Base-by-base conservation (phyloP, 2,113 vertebrate genomes). In the Heterotilapia buettikoferi region DNA sequence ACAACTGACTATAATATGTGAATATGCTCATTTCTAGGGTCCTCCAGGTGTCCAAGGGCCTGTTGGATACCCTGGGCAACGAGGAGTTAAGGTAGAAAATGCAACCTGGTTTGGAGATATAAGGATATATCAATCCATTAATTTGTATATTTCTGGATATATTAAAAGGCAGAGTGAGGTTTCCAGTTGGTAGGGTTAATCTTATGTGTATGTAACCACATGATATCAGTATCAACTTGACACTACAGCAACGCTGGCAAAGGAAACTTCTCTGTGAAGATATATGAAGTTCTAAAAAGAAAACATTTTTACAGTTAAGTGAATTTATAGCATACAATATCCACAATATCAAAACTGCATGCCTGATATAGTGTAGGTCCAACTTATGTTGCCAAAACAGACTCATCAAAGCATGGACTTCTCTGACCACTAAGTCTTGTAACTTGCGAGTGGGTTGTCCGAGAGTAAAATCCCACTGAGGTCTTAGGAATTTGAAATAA, bases 1-100 rank as follows among this genome's bases (percentile, higher is more conserved):
- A 21, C 13, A 53, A 31, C 18, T 13, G 18, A 24, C 14, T 9
- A 13, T 10, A 31, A 33, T 24, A 18, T 43, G 33, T 52, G 31
- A n/a, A 3, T 76, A 3, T 88, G 31, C 76, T 85, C 2, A 14
- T 63, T 78, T 85, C 4, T 84, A 99, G 98, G 98, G 98, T 87
- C 98, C 98, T 1, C 47, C 94, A 1, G 98, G 98, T 29, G 97
- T 98, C 54, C 98, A 99, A 94, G 98, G 98, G 29, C 97, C 98
- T 3, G 96, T 99, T 0, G 98, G 98, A 82, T 99, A 99, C 24
- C 98, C 98, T 0, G 98, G 98, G 57, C 96, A 98, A 1, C 97
- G 98, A 1, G 98, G 98, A 92, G 97, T 99, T 45, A 99, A 99
- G 98, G 98, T 99, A 88, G 45, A 73, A 53, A 45, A 81, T 26